These are phyloP conservation scores for Sciurus vulgaris DNA, from an alignment of 2,797 vertebrate species.

Conservation along the genomic window DNA sequence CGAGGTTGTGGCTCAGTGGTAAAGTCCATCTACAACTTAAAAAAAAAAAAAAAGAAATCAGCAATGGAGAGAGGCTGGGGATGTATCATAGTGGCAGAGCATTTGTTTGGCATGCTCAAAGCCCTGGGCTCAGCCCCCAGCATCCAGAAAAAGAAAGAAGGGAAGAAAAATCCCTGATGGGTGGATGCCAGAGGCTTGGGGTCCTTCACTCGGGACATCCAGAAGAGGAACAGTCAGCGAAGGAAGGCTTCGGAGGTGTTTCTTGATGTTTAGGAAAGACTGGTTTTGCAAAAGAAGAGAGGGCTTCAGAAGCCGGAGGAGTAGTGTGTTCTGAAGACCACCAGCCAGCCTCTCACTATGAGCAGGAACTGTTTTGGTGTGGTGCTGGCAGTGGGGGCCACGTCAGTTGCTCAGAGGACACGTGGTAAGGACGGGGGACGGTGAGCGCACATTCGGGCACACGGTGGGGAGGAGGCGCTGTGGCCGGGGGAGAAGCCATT, in stretches of 20 bases:
- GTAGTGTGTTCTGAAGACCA: background rate
- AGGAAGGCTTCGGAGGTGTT: background rate
- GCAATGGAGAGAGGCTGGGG: background rate
- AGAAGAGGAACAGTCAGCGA: background rate
- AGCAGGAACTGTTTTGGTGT: background rate
- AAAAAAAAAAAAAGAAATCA: background rate
- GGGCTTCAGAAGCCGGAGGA: background rate
- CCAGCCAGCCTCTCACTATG: background rate
- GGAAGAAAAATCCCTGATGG: background rate
- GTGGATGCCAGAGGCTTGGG: background rate
- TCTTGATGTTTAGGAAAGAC: slow-evolving; percentile 2
- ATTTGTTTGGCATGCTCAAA: background rate
- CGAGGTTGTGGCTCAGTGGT: too few relatives aligned
- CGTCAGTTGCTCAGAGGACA: background rate
- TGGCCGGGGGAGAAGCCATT: background rate
- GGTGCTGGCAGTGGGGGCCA: background rate
- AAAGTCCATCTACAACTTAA: too few relatives aligned
- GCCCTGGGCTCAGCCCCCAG: too few relatives aligned
- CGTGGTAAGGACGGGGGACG: background rate
- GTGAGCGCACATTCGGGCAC: too few relatives aligned
- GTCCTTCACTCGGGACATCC: background rate
- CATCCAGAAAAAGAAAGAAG: background rate
- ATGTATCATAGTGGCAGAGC: background rate
- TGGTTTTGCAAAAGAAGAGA: background rate
- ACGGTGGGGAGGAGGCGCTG: background rate